Evolutionary conservation across 1,140 invertebrate genomes (phyloP).

Genomic region (Coptotermes formosanus): DNA sequence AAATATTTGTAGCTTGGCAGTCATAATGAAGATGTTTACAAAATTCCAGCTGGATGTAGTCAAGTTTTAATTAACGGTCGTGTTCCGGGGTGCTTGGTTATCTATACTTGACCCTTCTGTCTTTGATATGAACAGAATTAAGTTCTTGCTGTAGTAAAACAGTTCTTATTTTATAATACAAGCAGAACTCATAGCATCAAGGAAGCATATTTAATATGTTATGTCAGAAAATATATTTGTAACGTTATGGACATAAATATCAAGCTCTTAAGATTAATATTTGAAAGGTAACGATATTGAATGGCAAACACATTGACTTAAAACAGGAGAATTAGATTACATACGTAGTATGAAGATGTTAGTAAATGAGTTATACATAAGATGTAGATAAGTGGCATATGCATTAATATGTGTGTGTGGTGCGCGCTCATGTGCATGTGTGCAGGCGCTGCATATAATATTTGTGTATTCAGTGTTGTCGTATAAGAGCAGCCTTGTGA

Average conservation of each 20-base stretch:
- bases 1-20: neutral
- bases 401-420: slow-evolving; percentile 24
- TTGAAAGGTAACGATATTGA: neutral
- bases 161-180: no score
- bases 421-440: neutral
- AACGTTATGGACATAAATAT: no score
- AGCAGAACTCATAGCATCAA: no score
- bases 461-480: slow-evolving; percentile 8
- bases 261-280: neutral
- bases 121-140: no score
- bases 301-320: neutral
- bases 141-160: no score
- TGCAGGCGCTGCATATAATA: neutral
- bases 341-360: neutral
- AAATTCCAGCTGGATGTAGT: neutral
- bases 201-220: no score
- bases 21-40: neutral
- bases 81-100: neutral
- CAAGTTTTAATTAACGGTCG: neutral
- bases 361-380: slow-evolving; percentile 9
- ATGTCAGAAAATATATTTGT: no score
- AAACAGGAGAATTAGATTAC: neutral
- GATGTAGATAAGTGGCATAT: slow-evolving; percentile 11
- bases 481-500: neutral
- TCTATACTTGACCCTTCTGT: no score